Base-by-base conservation (phyloP, 1,140 invertebrate species). In the Oncopodura yosiiana region DNA sequence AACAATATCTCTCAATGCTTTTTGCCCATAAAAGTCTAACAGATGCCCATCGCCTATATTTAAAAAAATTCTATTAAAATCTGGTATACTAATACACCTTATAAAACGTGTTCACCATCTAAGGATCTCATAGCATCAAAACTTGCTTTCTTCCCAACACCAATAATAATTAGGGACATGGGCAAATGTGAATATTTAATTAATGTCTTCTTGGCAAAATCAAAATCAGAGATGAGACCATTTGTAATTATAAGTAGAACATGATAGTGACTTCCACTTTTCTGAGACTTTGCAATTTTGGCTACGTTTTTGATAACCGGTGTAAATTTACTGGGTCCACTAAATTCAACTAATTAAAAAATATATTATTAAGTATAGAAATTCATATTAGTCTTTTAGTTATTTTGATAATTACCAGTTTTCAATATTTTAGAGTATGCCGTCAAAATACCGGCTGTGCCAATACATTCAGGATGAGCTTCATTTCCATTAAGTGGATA, bases 241-340 rank as follows among this genome's bases (percentile, higher is more conserved):
- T 83, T 81, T 3, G 81, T 83, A 3, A 83, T 68, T 49, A 83
- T 77, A 6, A 83, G 70, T 23, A 83, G 67, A 42, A 82, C 73
- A 66, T 76, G 80, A 65, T 82, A 82, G 26, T 76, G 70, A 56
- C 73, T 70, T 36, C 78, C 77, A 62, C 73, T 71, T 49, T 63
- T 43, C 58, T 67, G 62, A 12, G 59, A 51, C 41, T 67, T 53
- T 14, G 75, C 74, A 66, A 74, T 73, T 53, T 68, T 67, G 8
- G 73, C 69, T 6, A 77, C 76, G 62, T 76, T 78, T 30, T 77
- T 74, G 49, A 82, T 78, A n/a, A 78, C 73, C 3, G 78, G 79
- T 14, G 78, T 68, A 65, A 82, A 82, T 65, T 81, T 80, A 4
- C 80, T 82, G 29, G 80, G 80, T 3, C 38, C 32, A 39, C 26